A percentile compares a stretch with the other conserved stretches of the same genome.
Evolutionary conservation across 2,888 invertebrate species (phyloP).

Genomic region (Chalcis sispes): DNA sequence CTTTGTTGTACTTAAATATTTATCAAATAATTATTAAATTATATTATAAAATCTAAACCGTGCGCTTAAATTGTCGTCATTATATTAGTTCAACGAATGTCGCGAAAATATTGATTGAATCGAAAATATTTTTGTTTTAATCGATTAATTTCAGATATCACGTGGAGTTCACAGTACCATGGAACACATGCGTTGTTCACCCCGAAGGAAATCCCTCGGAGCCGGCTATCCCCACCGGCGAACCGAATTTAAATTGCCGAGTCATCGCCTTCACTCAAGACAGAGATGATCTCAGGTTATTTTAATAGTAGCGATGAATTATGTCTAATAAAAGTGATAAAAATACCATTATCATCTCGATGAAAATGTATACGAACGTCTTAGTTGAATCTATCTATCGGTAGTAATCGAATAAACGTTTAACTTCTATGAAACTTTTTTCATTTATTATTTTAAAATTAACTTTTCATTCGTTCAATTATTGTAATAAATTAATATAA

Average conservation of each 20-base stretch:
- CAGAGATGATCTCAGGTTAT: slow-evolving; percentile 70
- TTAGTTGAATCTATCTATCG: neutral
- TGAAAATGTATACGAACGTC: too few species aligned
- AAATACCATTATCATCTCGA: slow-evolving; percentile 4
- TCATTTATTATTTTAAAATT: neutral
- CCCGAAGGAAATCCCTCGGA: slow-evolving; percentile 60
- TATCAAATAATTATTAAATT: too few species aligned
- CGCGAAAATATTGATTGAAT: too few species aligned
- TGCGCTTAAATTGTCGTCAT: neutral
- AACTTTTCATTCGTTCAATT: neutral
- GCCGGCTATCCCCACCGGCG: slow-evolving; percentile 64
- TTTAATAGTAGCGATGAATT: slow-evolving; percentile 14
- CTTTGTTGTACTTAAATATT: too few species aligned
- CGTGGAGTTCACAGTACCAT: slow-evolving; percentile 69
- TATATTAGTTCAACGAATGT: too few species aligned
- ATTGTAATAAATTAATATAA: too few species aligned
- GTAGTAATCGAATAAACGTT: neutral
- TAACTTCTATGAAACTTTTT: too few species aligned
- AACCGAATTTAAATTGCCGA: slow-evolving; percentile 67
- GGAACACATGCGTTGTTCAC: slow-evolving; percentile 68
- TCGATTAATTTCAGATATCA: slow-evolving; percentile 64
- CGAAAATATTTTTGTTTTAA: too few species aligned
- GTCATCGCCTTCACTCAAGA: slow-evolving; percentile 66
- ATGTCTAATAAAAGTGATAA: neutral
- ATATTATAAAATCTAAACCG: too few species aligned